Evolutionary conservation across 23 tunicate species (phyloP).

Genomic region (Ascidia mentula): DNA sequence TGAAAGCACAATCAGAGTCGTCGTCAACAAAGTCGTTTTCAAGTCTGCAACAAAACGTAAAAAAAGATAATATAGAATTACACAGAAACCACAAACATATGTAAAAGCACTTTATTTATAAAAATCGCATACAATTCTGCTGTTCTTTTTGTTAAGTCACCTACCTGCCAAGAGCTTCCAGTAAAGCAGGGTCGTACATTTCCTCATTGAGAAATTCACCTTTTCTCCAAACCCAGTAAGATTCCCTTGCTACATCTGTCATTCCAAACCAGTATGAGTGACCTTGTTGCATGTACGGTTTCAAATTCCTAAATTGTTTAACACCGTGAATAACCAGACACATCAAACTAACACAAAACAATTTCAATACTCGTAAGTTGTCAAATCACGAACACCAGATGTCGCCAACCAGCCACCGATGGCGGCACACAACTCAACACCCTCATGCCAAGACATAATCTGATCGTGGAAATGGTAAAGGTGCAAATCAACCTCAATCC

Average conservation of each 20-base stretch:
- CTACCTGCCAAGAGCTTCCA: constrained; percentile 11
- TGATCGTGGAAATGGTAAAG: background rate
- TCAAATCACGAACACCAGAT: background rate
- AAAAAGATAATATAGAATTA: too few species aligned
- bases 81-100: too few species aligned
- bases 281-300: background rate
- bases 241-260: background rate
- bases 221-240: background rate
- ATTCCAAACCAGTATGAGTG: background rate
- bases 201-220: background rate
- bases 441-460: background rate
- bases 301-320: background rate
- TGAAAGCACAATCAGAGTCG: constrained; percentile 15
- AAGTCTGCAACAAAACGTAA: background rate
- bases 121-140: background rate
- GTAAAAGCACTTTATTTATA: too few species aligned
- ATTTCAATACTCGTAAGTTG: background rate
- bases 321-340: too few species aligned
- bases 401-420: constrained; percentile 1
- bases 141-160: background rate
- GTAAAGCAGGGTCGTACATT: background rate
- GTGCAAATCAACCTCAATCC: background rate
- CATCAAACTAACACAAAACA: too few species aligned
- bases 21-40: background rate
- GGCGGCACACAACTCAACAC: background rate